These are phyloP conservation scores for Aurelia aurita complex sp. Pacific DNA, from an alignment of 30 jellyfish, hydroid and myxozoan genomes.

Conservation along the genomic window DNA sequence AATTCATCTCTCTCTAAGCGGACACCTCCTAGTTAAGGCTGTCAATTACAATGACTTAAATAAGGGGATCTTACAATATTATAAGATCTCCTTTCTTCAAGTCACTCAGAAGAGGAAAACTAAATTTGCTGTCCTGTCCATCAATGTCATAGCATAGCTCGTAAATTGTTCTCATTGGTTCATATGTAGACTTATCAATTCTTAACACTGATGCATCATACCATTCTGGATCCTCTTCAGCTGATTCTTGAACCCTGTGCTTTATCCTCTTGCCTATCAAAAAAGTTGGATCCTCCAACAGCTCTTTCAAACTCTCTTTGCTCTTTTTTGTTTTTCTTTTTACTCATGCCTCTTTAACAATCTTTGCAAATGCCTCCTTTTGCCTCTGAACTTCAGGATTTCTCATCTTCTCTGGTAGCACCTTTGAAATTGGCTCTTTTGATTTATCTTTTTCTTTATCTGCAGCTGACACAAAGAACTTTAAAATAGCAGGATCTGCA, in stretches of 20 bases:
- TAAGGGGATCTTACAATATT: slow-evolving; percentile 25
- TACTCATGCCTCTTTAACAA: too few species aligned
- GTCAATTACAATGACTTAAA: background rate
- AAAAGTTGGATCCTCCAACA: too few species aligned
- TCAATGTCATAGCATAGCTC: slow-evolving; percentile 32
- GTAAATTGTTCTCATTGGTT: slow-evolving; percentile 29
- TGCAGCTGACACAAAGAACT: slow-evolving; percentile 30
- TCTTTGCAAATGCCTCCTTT: slow-evolving; percentile 6
- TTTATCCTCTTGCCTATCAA: slow-evolving; percentile 12
- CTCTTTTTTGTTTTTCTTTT: too few species aligned
- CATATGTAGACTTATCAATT: background rate
- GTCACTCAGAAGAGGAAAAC: too few species aligned
- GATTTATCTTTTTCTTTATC: slow-evolving; percentile 17
- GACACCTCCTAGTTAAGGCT: too few species aligned
- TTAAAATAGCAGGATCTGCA: slow-evolving; percentile 17
- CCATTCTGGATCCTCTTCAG: slow-evolving; percentile 37
- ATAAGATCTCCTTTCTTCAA: slow-evolving; percentile 38
- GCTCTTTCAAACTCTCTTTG: too few species aligned
- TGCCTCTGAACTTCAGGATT: slow-evolving; percentile 13
- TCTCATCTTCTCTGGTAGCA: slow-evolving; percentile 27
- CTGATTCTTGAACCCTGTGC: slow-evolving; percentile 30
- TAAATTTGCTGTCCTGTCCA: slow-evolving; percentile 27
- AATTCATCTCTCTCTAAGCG: too few species aligned
- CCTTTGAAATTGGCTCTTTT: slow-evolving; percentile 12
- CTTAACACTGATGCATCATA: slow-evolving; percentile 40